Evolutionary conservation across 2,888 invertebrate genomes (phyloP).

Genomic region (Ramazzottius varieornatus): DNA sequence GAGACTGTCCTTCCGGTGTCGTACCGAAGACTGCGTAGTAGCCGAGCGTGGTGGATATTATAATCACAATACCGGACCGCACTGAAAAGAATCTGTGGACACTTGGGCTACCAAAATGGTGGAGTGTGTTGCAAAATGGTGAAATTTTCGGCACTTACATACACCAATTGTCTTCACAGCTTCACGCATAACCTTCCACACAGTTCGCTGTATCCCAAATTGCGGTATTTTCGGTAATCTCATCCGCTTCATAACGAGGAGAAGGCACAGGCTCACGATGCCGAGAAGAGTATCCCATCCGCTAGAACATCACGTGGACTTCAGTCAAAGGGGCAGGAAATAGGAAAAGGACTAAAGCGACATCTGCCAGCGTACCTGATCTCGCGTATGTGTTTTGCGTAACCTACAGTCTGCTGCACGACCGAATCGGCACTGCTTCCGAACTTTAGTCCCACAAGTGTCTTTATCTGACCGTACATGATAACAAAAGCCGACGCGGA

Average conservation of each 20-base stretch:
- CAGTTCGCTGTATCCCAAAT: not conserved
- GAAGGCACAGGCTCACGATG: not conserved
- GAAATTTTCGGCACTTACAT: too few relatives aligned
- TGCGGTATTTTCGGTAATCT: not conserved
- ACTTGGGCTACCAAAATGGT: too few relatives aligned
- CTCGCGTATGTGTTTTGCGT: not conserved
- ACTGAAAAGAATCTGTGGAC: not conserved
- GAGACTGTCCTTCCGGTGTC: too few relatives aligned
- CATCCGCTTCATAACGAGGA: not conserved
- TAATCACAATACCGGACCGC: not conserved
- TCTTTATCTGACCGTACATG: conserved; percentile 19
- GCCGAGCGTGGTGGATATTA: not conserved
- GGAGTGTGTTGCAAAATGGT: too few relatives aligned
- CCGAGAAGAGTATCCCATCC: not conserved
- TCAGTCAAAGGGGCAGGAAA: too few relatives aligned
- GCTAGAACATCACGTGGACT: too few relatives aligned
- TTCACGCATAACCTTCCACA: not conserved
- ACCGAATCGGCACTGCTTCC: not conserved
- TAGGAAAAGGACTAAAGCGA: too few relatives aligned
- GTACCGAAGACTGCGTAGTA: not conserved
- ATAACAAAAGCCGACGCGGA: conserved; percentile 23
- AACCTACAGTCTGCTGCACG: not conserved
- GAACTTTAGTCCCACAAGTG: conserved; percentile 6
- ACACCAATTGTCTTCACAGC: too few relatives aligned
- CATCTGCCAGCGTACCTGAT: not conserved